Base-by-base conservation (phyloP, 2,888 invertebrate species). In the Dasypolia templi region DNA sequence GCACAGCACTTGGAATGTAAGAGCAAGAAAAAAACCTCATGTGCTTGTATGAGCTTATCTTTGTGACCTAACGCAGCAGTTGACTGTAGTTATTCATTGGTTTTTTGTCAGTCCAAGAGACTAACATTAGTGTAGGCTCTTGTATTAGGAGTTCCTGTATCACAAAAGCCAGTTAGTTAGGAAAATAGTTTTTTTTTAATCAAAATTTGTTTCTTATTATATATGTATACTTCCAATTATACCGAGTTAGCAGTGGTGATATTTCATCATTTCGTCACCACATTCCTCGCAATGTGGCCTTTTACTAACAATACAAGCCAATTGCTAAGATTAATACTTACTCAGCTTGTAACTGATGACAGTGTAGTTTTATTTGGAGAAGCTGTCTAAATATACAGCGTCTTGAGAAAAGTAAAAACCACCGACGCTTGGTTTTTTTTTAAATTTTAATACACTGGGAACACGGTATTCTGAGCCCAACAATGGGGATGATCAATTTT, bases 381-480 rank as follows among this genome's bases (percentile, higher is more conserved):
- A 35, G 42, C 35, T 17, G 29, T 42, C 44, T 17, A 32, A 26
- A 49, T 17, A 63, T 44, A 49, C 7, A 39, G 4, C 39, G 12
- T 61, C 39, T 69, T 66, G 46, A 29, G 42, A 32, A 65, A 69
- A 69, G 72, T 56, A 65, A 72, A 80, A 58, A 35, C 42, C 39
- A 32, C 42, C 2, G 74, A 49, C 55, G 29, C 56, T 68, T 26
- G n/a, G 51, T 35, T 63, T 80, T 76, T 81, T 68, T 65, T 80
- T 68, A 59, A 64, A 51, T 71, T 81, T 81, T 77, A 49, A 49
- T 53, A 68, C 55, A 72, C 72, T 49, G 42, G 46, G 22, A 76
- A 53, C 44, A 58, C 32, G 59, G 39, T 32, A 77, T 81, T 67
- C 22, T 65, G 71, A 65, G 65, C 51, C 29, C 53, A n/a, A 59